A percentile compares a stretch with the other conserved stretches of the same genome.
phyloP scores from a whole-genome alignment of 2,113 vertebrate genomes.

The Fregetta grallaria region DNA sequence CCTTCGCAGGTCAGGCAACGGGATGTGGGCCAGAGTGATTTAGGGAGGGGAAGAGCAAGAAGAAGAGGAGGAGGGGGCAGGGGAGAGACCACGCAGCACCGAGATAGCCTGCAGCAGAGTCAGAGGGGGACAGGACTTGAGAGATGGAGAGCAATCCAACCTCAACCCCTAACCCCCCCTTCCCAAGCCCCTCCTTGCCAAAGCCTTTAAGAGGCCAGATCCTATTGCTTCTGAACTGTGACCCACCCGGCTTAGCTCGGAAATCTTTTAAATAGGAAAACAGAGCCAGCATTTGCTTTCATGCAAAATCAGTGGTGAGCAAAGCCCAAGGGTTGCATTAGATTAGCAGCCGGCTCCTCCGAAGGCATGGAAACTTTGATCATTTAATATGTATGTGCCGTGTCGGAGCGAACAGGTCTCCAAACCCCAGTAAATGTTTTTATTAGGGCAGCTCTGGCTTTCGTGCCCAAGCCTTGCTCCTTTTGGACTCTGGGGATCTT shows the following conservation, averaged over 20 bases:
- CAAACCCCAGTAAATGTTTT: constrained; percentile 43
- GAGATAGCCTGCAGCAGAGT: neutral
- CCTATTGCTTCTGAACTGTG: neutral
- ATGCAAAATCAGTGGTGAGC: constrained; percentile 9
- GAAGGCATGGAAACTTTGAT: neutral
- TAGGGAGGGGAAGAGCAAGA: neutral
- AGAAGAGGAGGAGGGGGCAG: neutral
- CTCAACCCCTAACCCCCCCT: neutral
- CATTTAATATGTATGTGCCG: neutral
- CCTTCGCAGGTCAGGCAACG: fast-evolving
- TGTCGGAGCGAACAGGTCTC: neutral
- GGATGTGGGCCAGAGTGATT: neutral
- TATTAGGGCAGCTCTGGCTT: neutral
- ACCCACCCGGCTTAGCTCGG: constrained; percentile 1
- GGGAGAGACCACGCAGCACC: neutral
- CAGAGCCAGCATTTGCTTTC: neutral
- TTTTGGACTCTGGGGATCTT: neutral
- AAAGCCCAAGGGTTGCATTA: constrained; percentile 41
- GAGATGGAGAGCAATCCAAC: neutral
- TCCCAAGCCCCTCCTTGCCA: neutral
- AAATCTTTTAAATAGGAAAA: constrained; percentile 42
- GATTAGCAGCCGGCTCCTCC: neutral
- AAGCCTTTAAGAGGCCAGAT: neutral
- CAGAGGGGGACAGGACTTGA: neutral
- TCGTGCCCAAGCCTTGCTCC: neutral